Evolutionary conservation across 2,797 vertebrate genomes (phyloP).

Genomic region (Denticeps clupeoides): DNA sequence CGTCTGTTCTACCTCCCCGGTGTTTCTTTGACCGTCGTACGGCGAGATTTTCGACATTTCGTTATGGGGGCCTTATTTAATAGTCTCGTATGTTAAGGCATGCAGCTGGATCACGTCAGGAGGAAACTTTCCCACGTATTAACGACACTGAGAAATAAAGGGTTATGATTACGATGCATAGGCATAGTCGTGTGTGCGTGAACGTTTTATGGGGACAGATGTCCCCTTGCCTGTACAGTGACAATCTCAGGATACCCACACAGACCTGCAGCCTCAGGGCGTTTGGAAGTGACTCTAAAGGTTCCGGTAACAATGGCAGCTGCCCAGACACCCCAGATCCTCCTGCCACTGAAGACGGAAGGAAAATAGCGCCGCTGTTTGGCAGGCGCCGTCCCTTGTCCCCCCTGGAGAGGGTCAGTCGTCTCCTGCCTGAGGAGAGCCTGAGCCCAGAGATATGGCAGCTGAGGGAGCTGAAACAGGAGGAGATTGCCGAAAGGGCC

Average conservation of each 20-base stretch:
- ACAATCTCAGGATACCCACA: no score
- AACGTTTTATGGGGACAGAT: constrained; percentile 7
- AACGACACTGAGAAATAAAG: no score
- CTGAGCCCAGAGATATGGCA: constrained; percentile 55
- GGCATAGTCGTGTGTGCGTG: constrained; percentile 17
- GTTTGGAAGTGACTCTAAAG: constrained; percentile 32
- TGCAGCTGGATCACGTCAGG: no score
- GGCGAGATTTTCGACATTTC: no score
- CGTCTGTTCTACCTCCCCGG: no score
- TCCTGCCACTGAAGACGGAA: neutral
- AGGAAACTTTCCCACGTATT: no score
- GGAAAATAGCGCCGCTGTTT: constrained; percentile 9
- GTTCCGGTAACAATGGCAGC: constrained; percentile 24
- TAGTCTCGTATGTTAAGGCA: no score
- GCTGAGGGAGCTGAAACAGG: constrained; percentile 36
- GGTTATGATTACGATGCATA: no score
- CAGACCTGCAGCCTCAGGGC: no score
- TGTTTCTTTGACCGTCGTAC: no score
- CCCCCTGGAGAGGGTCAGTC: constrained; percentile 64
- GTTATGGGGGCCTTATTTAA: no score
- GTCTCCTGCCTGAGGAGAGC: constrained; percentile 50
- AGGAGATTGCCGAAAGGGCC: constrained; percentile 1
- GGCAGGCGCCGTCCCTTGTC: constrained; percentile 50
- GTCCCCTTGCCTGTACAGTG: no score
- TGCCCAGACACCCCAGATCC: constrained; percentile 11